Evolutionary conservation across 92 coral and sea anemone species (phyloP).

Genomic region (Porites divaricata): DNA sequence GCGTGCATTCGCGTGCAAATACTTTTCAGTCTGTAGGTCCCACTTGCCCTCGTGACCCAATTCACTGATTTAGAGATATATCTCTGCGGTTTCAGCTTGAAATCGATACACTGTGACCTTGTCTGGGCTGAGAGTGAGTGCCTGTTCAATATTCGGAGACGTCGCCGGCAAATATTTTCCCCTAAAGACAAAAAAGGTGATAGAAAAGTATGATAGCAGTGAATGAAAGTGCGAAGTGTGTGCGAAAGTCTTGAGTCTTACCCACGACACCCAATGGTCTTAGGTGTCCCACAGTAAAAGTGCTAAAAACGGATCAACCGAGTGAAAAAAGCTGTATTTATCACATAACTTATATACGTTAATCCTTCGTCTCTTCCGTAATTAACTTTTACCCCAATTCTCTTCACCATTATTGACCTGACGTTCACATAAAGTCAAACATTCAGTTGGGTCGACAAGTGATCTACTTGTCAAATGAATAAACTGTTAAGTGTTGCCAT

Average conservation of each 20-base stretch:
- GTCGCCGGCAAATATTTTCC: background rate
- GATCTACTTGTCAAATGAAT: too few relatives aligned
- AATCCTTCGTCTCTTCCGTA: background rate
- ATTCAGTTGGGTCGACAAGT: background rate
- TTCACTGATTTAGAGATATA: constrained; percentile 13
- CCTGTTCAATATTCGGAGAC: background rate
- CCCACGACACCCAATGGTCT: too few relatives aligned
- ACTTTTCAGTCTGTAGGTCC: constrained; percentile 1
- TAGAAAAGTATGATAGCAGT: background rate
- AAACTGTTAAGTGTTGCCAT: too few relatives aligned
- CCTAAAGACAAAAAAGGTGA: background rate
- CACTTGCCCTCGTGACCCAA: constrained; percentile 13
- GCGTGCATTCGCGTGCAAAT: constrained; percentile 29
- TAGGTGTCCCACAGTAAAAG: too few relatives aligned
- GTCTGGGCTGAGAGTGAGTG: background rate
- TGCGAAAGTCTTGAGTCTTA: too few relatives aligned
- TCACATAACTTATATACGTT: background rate
- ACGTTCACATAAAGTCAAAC: background rate
- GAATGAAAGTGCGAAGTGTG: too few relatives aligned
- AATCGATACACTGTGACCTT: constrained; percentile 26
- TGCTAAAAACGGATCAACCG: too few relatives aligned
- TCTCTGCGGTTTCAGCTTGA: constrained; percentile 13
- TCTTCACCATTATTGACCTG: constrained; percentile 15
- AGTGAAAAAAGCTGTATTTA: background rate
- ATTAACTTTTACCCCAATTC: constrained; percentile 4